Conservation (phyloP, 1,140 invertebrate species). For the Araneus ventricosus region DNA sequence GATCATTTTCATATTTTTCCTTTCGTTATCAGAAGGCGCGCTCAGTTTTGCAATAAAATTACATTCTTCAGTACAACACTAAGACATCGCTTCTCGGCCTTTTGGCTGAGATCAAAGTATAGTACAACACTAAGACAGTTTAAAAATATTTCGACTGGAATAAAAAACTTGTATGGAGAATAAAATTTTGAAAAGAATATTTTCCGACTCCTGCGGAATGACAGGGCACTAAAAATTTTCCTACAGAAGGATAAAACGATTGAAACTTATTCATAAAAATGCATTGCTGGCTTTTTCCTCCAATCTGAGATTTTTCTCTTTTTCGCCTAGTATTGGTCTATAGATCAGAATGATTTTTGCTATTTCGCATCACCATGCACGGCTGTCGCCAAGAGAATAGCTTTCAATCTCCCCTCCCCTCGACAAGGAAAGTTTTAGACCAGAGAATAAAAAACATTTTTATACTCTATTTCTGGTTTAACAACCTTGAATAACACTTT, state of each 20-base stretch:
- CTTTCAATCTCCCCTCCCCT: neutral
- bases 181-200: neutral
- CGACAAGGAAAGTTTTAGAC: neutral
- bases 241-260: neutral
- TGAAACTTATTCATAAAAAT: constrained; percentile 5
- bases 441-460: neutral
- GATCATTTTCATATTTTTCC: no score
- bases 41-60: no score
- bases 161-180: neutral
- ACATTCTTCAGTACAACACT: no score
- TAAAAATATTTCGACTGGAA: neutral
- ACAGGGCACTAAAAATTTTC: neutral
- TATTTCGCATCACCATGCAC: neutral
- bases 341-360: neutral
- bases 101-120: no score
- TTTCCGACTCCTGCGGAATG: neutral
- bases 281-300: neutral
- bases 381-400: neutral
- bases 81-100: no score
- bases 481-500: neutral
- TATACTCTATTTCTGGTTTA: neutral
- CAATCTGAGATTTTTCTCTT: neutral
- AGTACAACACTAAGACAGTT: no score
- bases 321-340: neutral
- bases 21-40: no score